Percentiles rank a stretch among this genome's conserved stretches.
Conservation (phyloP, 2,888 invertebrate species). For the Agriopis marginaria region DNA sequence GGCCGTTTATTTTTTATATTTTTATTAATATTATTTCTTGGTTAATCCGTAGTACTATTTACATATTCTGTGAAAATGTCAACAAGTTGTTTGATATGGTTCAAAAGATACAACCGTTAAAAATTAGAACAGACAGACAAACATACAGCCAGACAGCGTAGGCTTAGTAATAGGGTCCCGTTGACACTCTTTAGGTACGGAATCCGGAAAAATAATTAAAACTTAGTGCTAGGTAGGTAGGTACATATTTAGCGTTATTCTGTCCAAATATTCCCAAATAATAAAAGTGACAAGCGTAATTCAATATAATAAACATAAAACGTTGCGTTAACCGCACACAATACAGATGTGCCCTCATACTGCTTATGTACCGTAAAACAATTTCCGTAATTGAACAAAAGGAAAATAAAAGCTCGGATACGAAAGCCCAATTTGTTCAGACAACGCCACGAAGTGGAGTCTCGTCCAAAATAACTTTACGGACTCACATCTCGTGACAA, state of each 20-base stretch:
- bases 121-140: too few species aligned
- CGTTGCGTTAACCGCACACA: constrained; percentile 27
- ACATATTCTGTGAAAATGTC: too few species aligned
- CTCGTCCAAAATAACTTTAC: constrained; percentile 48
- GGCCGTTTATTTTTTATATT: too few species aligned
- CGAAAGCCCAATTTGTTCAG: constrained; percentile 46
- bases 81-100: too few species aligned
- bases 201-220: too few species aligned
- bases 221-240: too few species aligned
- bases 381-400: constrained; percentile 59
- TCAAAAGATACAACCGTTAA: too few species aligned
- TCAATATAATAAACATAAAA: constrained; percentile 34
- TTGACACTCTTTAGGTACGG: too few species aligned
- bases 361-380: constrained; percentile 49
- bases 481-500: constrained; percentile 19
- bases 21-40: too few species aligned
- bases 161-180: too few species aligned
- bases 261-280: neutral
- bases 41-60: too few species aligned
- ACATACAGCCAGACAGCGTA: too few species aligned
- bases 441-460: constrained; percentile 50
- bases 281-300: constrained; percentile 18
- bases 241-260: neutral
- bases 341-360: constrained; percentile 32
- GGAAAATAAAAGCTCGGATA: constrained; percentile 53